Percentiles rank a stretch among this genome's conserved stretches.
Evolutionary conservation across 2,888 invertebrate genomes (phyloP).

Genomic region (Platycnemis pennipes): DNA sequence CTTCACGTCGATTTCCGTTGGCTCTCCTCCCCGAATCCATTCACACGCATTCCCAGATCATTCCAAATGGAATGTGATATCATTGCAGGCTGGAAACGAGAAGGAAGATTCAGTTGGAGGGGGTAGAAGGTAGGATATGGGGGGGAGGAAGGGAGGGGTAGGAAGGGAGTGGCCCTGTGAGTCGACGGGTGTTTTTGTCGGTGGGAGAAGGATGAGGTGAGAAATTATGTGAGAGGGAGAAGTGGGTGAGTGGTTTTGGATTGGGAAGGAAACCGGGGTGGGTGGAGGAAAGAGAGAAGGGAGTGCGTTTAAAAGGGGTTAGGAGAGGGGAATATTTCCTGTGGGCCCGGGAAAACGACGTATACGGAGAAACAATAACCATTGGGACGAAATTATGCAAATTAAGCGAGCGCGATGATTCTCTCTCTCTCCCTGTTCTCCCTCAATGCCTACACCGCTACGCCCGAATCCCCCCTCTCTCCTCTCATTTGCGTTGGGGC

Average conservation of each 20-base stretch:
- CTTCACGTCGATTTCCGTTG: too few relatives aligned
- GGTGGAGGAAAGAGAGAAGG: too few relatives aligned
- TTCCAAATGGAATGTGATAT: background rate
- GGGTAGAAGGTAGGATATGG: too few relatives aligned
- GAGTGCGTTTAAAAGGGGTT: background rate
- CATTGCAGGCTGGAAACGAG: background rate
- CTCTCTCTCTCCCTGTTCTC: conserved; percentile 13
- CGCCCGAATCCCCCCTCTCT: background rate
- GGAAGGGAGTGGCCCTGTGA: too few relatives aligned
- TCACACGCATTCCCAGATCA: too few relatives aligned
- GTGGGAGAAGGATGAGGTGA: background rate
- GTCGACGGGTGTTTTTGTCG: too few relatives aligned
- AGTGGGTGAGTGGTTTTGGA: background rate
- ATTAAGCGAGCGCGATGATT: conserved; percentile 39
- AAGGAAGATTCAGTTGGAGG: background rate
- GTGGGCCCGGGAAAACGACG: conserved; percentile 57
- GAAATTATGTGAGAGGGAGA: conserved; percentile 9
- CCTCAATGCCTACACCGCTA: background rate
- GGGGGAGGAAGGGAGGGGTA: too few relatives aligned
- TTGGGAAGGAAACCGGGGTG: too few relatives aligned
- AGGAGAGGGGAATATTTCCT: conserved; percentile 23
- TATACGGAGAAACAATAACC: conserved; percentile 56
- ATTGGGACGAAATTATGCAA: conserved; percentile 66
- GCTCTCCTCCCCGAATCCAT: too few relatives aligned
- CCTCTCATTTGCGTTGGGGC: conserved; percentile 4